These are phyloP conservation scores for Exaiptasia diaphana DNA, from an alignment of 64 coral and sea anemone genomes.

Conservation along the genomic window DNA sequence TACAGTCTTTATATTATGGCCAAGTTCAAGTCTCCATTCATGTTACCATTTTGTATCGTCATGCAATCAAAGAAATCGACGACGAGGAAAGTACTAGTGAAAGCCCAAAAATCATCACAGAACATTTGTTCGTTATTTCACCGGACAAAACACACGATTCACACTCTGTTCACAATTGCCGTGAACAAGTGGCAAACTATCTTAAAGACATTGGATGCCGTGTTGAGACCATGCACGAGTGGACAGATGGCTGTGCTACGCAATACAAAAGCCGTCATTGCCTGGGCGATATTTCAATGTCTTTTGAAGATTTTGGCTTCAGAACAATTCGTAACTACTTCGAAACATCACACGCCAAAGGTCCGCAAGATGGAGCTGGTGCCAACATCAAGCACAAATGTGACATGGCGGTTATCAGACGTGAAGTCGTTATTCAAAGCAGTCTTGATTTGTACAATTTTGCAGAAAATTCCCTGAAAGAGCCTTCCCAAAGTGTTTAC, in stretches of 20 bases:
- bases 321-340: no score
- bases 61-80: background rate
- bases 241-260: constrained; percentile 27
- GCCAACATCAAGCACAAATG: no score
- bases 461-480: no score
- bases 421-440: no score
- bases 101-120: background rate
- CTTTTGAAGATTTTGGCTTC: constrained; percentile 11
- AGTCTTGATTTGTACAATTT: no score
- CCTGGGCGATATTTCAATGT: background rate
- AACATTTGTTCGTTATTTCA: constrained; percentile 10
- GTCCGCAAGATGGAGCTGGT: no score
- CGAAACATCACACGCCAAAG: constrained; percentile 46
- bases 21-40: background rate
- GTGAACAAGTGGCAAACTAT: constrained; percentile 1
- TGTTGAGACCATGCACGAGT: constrained; percentile 9
- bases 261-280: constrained; percentile 21
- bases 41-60: constrained; percentile 8
- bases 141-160: constrained; percentile 18
- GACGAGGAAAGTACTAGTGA: background rate
- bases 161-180: constrained; percentile 26
- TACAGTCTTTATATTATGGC: constrained; percentile 40
- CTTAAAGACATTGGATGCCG: background rate
- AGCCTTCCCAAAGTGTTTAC: no score
- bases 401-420: no score